Base-by-base conservation (phyloP, 92 coral and sea anemone genomes). In the Phenganax stokvisi region DNA sequence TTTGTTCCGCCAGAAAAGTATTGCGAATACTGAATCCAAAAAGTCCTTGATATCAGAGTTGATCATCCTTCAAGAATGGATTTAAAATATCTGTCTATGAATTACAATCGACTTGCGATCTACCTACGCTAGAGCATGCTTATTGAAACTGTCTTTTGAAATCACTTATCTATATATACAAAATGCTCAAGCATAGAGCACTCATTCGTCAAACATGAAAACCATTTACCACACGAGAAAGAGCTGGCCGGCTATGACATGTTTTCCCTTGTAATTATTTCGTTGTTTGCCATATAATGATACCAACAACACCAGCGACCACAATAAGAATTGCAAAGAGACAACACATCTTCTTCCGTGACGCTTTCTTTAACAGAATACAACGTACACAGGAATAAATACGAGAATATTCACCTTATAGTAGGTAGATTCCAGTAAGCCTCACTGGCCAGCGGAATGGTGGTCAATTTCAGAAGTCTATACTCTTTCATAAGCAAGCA, bases 271-370 rank as follows among this genome's bases (percentile, higher is more conserved):
- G 47, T 0, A n/a, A 0, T 52, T 52, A 78, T 28, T 78, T 8
- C 12, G 82, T 57, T 20, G 82, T 47, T 28, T 76, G 52, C 81
- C 81, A 93, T 60, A 93, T 87, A 68, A 94, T 83, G 3, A 90
- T 61, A 54, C 89, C 98, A 62, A 92, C 66, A 0, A 69, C 87
- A 54, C 77, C 96, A 11, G 89, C 97, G 9, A 82, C 96, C 52
- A 94, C 72, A 52, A 92, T 86, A 58, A 90, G 69, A 58, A 90
- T 84, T 57, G 87, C 86, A 60, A 92, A 79, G 20, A 94, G 83
- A 61, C 89, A 81, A 74, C 98, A 94, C 92, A 94, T 90, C 88
- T 92, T 94, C 87, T 87, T 94, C 76, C 98, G 87, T 53, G 98
- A 90, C 55, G 98, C 97, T 94, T 94, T 94, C 98, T 94, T 88